Evolutionary conservation across 2,113 vertebrate species (phyloP).

Genomic region (Perca fluviatilis): DNA sequence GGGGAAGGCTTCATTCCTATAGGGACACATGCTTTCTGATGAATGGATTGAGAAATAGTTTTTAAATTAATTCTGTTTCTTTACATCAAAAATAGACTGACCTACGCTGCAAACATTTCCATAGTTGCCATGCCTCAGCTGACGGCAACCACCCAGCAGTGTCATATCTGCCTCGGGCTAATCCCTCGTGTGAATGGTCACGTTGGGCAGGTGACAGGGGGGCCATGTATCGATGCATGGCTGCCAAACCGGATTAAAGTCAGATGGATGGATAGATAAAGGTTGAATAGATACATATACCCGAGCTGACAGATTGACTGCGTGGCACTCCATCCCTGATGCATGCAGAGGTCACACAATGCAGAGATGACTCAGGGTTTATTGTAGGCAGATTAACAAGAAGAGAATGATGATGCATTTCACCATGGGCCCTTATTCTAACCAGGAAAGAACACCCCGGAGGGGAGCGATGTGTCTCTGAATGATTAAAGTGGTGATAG

Average conservation of each 20-base stretch:
- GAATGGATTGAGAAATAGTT: background rate
- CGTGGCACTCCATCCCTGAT: background rate
- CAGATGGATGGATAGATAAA: constrained; percentile 47
- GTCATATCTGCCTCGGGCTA: constrained; percentile 26
- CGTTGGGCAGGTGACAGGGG: constrained; percentile 48
- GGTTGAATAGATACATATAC: constrained; percentile 20
- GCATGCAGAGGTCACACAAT: constrained; percentile 24
- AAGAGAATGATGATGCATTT: constrained; percentile 19
- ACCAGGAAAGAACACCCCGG: background rate
- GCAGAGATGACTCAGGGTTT: constrained; percentile 47
- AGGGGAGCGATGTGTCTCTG: background rate
- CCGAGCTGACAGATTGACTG: constrained; percentile 12
- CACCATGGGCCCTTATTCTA: background rate
- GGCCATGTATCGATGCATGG: constrained; percentile 5
- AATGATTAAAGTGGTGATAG: background rate
- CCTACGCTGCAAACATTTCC: background rate
- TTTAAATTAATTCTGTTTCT: background rate
- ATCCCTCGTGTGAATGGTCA: constrained; percentile 52
- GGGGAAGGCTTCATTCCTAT: background rate
- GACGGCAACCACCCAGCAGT: background rate
- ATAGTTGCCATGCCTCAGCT: constrained; percentile 6
- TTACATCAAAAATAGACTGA: too few species aligned
- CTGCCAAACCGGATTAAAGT: constrained; percentile 60
- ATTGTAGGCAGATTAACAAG: background rate
- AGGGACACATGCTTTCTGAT: background rate